Base-by-base conservation (phyloP, 1,140 invertebrate genomes). In the Diorhabda elongata region DNA sequence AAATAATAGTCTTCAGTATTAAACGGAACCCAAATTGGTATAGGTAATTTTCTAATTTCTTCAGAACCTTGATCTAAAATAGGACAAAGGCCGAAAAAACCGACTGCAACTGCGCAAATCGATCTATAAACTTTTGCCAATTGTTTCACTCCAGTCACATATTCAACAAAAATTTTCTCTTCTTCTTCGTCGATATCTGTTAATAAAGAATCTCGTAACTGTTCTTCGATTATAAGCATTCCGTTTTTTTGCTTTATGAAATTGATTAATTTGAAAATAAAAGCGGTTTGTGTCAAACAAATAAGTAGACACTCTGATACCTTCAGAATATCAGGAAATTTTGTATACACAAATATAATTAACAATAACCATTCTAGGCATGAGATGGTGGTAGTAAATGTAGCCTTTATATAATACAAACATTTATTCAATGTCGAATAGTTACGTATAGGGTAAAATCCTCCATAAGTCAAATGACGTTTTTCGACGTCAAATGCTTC, bases 21-120 rank as follows among this genome's bases (percentile, higher is more conserved):
- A 56, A 66, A 70, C 4, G 69, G 69, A 44, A 66, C 26, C 69
- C 69, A 70, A 8, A 65, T 43, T 7, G 58, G 64, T 43, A 70
- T 9, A 3, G 69, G 69, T 42, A 66, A 52, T 41, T 42, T 67
- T n/a, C 42, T 61, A 44, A 44, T 44, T 11, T 11, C 61, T 41
- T 67, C 66, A 7, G 64, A 42, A 8, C 7, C 57, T 44, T 44
- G 45, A 52, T 70, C 69, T 45, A 70, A 60, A 11, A 67, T 9
- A 3, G 69, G 69, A 44, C 57, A 65, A 42, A 70, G 44, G 42
- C 57, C 57, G 52, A 67, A 70, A 57, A 70, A 70, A 11, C 60
- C 26, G 6, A 57, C 44, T 5, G 61, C 66, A 4, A 8, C 64
- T 8, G 61, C 43, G 56, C 69, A 70, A 44, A 45, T 61, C 42